These are phyloP conservation scores for Acanthurus tractus DNA, from an alignment of 2,797 vertebrate species.

Conservation along the genomic window DNA sequence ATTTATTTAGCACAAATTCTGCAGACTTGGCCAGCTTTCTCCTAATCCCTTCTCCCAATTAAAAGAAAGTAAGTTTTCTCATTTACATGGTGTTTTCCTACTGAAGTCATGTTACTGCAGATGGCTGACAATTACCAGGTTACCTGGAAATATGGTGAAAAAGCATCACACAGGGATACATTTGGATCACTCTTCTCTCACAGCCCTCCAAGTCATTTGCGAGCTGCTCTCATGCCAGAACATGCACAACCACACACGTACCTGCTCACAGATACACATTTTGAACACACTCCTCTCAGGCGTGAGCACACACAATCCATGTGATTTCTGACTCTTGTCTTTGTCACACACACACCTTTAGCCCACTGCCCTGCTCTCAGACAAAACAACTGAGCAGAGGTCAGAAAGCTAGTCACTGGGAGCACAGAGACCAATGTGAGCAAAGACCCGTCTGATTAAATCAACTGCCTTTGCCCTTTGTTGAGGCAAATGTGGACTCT, in stretches of 20 bases:
- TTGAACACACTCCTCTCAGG: not conserved
- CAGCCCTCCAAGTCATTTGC: conserved; percentile 26
- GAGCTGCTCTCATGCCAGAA: conserved; percentile 4
- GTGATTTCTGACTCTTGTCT: not conserved
- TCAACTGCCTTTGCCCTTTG: no score
- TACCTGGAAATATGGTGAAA: not conserved
- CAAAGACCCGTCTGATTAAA: no score
- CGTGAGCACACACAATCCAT: not conserved
- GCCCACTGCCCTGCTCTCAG: not conserved
- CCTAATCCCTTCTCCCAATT: not conserved
- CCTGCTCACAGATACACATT: not conserved
- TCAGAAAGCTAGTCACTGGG: conserved; percentile 6
- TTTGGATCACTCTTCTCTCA: conserved; percentile 29
- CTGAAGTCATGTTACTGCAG: not conserved
- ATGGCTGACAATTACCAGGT: conserved; percentile 12
- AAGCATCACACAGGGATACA: not conserved
- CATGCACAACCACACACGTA: not conserved
- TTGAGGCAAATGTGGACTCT: no score
- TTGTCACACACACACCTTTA: not conserved
- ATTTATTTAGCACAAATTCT: no score
- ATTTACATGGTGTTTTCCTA: not conserved
- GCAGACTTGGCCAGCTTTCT: not conserved
- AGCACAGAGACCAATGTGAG: not conserved
- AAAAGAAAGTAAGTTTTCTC: not conserved
- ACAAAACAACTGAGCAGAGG: conserved; percentile 5